Percentiles rank a stretch among this genome's conserved stretches.
Conservation (phyloP, 2,888 invertebrate genomes). For the Micoletzkya japonica region DNA sequence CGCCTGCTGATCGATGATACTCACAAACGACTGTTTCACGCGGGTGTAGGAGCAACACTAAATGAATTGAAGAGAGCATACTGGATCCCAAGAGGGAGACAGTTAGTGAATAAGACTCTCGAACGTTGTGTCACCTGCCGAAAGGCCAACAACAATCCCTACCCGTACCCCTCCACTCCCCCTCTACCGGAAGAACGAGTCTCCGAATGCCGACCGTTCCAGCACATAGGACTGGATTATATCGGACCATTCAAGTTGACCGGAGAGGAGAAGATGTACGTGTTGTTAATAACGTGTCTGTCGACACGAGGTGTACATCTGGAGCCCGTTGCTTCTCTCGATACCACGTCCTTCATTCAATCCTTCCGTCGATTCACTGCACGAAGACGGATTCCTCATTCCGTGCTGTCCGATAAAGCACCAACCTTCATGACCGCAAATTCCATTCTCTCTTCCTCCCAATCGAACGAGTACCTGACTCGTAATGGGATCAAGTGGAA, state of each 20-base stretch:
- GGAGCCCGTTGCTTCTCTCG: slow-evolving; percentile 60
- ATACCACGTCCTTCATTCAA: slow-evolving; percentile 57
- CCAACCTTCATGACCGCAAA: slow-evolving; percentile 58
- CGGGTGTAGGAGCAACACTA: neutral
- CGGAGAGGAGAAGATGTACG: slow-evolving; percentile 51
- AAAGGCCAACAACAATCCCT: slow-evolving; percentile 35
- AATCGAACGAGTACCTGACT: too few relatives aligned
- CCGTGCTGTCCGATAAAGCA: slow-evolving; percentile 63
- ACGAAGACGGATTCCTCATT: slow-evolving; percentile 57
- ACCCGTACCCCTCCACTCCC: slow-evolving; percentile 54
- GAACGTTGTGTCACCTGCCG: slow-evolving; percentile 58
- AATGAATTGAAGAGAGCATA: slow-evolving; percentile 31
- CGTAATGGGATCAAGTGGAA: slow-evolving; percentile 20
- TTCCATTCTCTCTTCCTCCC: too few relatives aligned
- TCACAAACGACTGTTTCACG: neutral
- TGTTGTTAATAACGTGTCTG: slow-evolving; percentile 65
- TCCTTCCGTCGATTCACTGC: slow-evolving; percentile 62
- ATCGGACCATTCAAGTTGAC: slow-evolving; percentile 63
- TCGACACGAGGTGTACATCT: slow-evolving; percentile 64
- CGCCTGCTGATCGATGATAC: neutral
- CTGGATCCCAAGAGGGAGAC: neutral
- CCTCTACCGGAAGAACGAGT: slow-evolving; percentile 60
- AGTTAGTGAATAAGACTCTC: slow-evolving; percentile 32
- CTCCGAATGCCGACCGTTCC: slow-evolving; percentile 52
- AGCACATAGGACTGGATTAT: slow-evolving; percentile 61